phyloP scores from a whole-genome alignment of 2,797 vertebrate genomes.

The Margarornis squamiger region DNA sequence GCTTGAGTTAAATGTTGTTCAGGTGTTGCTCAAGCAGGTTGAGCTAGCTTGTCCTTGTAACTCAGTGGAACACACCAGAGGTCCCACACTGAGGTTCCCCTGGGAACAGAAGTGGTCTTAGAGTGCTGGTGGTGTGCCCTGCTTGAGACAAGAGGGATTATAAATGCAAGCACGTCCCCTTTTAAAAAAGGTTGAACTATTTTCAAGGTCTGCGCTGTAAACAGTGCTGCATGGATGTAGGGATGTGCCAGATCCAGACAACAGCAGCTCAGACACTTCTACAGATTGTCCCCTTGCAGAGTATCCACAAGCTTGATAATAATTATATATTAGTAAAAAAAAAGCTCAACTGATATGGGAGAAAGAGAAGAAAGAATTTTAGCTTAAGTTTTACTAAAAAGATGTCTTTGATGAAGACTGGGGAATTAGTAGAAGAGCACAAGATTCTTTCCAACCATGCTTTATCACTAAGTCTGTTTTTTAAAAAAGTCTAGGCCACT shows the following conservation, averaged over 20 bases:
- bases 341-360: background rate
- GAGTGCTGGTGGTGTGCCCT: background rate
- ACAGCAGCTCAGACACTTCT: background rate
- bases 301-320: background rate
- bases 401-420: background rate
- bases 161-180: background rate
- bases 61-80: background rate
- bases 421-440: background rate
- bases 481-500: background rate
- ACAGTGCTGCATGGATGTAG: background rate
- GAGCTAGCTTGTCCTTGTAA: background rate
- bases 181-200: background rate
- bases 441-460: background rate
- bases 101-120: background rate
- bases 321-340: background rate
- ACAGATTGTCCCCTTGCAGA: background rate
- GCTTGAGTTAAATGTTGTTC: background rate
- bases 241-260: background rate
- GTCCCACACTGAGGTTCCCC: background rate
- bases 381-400: background rate
- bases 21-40: background rate
- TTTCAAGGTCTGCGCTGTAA: background rate
- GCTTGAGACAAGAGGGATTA: background rate
- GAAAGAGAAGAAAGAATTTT: background rate
- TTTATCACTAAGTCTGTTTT: background rate